These are phyloP conservation scores for Synanthedon myopaeformis DNA, from an alignment of 2,888 invertebrate species.

Conservation along the genomic window DNA sequence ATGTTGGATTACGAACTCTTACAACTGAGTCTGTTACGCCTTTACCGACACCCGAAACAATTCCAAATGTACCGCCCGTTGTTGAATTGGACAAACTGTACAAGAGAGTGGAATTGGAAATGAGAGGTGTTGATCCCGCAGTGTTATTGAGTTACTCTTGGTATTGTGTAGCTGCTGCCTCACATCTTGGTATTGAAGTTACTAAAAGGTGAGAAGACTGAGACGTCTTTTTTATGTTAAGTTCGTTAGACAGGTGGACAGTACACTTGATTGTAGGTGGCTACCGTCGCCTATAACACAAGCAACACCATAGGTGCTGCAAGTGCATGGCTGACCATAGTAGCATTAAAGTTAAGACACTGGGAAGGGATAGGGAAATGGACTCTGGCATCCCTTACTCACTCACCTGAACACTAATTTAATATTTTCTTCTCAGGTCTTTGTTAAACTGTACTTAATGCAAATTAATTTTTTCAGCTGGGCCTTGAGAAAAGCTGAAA, in stretches of 20 bases:
- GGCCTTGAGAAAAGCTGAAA: slow-evolving; percentile 77
- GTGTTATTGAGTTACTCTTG: slow-evolving; percentile 89
- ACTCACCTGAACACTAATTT: no score
- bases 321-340: no score
- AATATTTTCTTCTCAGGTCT: neutral
- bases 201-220: slow-evolving; percentile 71
- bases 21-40: slow-evolving; percentile 24
- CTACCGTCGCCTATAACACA: no score
- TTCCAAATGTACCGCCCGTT: slow-evolving; percentile 24
- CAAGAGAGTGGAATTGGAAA: slow-evolving; percentile 85
- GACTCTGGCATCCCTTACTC: no score
- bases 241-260: no score
- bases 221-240: neutral
- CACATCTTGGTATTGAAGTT: slow-evolving; percentile 82
- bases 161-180: slow-evolving; percentile 85
- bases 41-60: slow-evolving; percentile 16
- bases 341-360: no score
- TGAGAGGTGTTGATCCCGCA: slow-evolving; percentile 87
- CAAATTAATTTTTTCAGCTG: slow-evolving; percentile 68
- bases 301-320: no score
- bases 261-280: no score
- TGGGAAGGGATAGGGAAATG: no score
- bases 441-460: no score
- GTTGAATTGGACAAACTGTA: slow-evolving; percentile 80
- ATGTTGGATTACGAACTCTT: slow-evolving; percentile 22